A percentile compares a stretch with the other conserved stretches of the same genome.
phyloP scores from a whole-genome alignment of 2,797 vertebrate genomes.

The Tamandua tetradactyla region DNA sequence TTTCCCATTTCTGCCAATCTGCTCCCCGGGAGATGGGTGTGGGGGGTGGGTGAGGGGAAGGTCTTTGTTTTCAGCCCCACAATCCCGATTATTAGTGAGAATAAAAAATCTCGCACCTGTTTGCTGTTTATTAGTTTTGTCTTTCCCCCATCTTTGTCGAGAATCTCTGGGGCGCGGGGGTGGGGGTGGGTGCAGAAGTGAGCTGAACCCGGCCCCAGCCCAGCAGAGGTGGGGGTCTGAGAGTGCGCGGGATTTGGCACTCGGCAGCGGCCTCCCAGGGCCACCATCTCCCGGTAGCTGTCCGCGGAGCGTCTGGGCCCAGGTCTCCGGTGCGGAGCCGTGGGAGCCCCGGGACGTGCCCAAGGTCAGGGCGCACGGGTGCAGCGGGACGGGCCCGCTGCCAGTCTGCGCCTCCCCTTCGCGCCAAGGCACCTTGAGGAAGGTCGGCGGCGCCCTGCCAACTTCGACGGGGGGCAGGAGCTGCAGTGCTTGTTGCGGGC shows the following conservation, averaged over 20 bases:
- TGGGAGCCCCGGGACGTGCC: not conserved
- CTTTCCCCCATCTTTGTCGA: not conserved
- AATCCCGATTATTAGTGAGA: not conserved
- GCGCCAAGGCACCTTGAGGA: slow-evolving; percentile 74
- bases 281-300: not conserved
- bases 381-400: slow-evolving; percentile 11
- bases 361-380: slow-evolving; percentile 64
- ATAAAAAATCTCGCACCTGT: not conserved
- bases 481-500: not conserved
- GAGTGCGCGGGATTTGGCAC: not conserved
- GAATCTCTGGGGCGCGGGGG: not conserved
- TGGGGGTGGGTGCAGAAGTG: not conserved
- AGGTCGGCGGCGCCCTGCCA: slow-evolving; percentile 32
- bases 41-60: not conserved
- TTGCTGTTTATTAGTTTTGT: not conserved
- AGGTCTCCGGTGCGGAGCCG: not conserved
- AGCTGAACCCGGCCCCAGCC: rapidly evolving
- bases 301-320: not conserved
- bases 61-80: not conserved
- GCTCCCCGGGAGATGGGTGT: not conserved
- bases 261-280: not conserved
- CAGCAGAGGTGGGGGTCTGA: not conserved
- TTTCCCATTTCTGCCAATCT: not conserved
- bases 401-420: slow-evolving; percentile 46
- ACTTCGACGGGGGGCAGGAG: not conserved